Conservation (phyloP, 1,140 invertebrate species). For the Kradibia gibbosae region DNA sequence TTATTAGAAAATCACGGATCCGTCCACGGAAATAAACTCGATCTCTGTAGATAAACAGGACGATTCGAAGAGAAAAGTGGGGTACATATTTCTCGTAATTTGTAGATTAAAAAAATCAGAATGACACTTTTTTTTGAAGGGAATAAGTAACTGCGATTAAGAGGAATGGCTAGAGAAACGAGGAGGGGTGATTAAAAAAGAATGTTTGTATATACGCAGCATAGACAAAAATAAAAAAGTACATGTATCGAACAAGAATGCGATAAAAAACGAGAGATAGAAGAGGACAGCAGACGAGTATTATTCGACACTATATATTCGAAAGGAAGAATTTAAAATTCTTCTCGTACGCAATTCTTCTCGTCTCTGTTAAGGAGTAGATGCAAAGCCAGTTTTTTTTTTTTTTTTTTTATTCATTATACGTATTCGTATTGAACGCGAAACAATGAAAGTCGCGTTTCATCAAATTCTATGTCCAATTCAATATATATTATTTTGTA, state of each 20-base stretch:
- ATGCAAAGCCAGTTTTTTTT: too few relatives aligned
- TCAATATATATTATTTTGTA: too few relatives aligned
- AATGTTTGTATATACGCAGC: background rate
- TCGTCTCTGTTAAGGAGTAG: too few relatives aligned
- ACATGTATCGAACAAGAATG: background rate
- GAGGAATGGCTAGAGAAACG: conserved; percentile 29
- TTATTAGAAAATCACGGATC: conserved; percentile 44
- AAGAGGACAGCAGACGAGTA: background rate
- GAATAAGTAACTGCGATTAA: conserved; percentile 44
- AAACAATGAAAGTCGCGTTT: too few relatives aligned
- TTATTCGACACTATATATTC: too few relatives aligned
- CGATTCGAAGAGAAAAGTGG: background rate
- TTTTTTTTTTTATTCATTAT: too few relatives aligned
- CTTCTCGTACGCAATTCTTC: too few relatives aligned
- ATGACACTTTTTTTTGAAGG: conserved; percentile 44
- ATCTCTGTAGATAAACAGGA: conserved; percentile 12
- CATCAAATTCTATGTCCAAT: too few relatives aligned
- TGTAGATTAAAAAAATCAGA: conserved; percentile 46
- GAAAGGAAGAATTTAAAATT: too few relatives aligned
- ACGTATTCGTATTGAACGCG: too few relatives aligned
- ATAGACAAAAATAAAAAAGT: background rate
- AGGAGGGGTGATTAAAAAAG: background rate
- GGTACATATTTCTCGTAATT: conserved; percentile 4
- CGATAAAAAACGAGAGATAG: background rate
- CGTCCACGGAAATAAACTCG: conserved; percentile 41